Evolutionary conservation across 2,888 invertebrate genomes (phyloP), one percentile per base, ranked within the genome.

Genomic region (Carcina quercana): DNA sequence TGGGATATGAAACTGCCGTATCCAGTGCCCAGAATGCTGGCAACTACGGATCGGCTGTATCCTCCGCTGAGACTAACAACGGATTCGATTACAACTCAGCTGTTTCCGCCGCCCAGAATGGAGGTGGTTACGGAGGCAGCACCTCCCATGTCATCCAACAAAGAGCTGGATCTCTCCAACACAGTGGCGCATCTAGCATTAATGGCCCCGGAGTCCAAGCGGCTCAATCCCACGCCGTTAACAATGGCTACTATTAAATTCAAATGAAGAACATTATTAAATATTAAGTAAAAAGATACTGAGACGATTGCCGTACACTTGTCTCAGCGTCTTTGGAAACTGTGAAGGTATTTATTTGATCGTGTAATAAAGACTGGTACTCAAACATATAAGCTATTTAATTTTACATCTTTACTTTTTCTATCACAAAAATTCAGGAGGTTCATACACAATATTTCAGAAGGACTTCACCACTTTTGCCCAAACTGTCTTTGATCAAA

Each of bases 261-360:
- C 20, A 20, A 20, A 20, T 1, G n/a, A 20, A 20, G 20, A 20
- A 20, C 10, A 20, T 20, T 20, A n/a, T 20, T 8, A 20, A 20
- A 10, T 6, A 11, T 10, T 11, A 11, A 11, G 24, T 24, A 5
- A 8, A 35, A 55, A 61, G 75, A 67, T 58, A 36, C 52, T 50
- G 59, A 63, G 75, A 78, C 67, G 78, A 78, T 64, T 53, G 59
- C 39, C 22, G 21, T 20, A 39, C 53, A 69, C 69, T 78, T 74
- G 66, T 78, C 67, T 66, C 63, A 35, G 42, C 59, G 43, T 59
- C 74, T 71, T 70, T 61, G 32, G n/a, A 33, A 13, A 28, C 13
- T 28, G 15, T 31, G 31, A 37, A 40, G 26, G 30, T 36, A 25
- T 25, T 25, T n/a, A 8, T 24, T 32, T 15, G 13, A 3, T 20